phyloP scores from a whole-genome alignment of 2,113 vertebrate genomes.

The Argyrosomus japonicus region DNA sequence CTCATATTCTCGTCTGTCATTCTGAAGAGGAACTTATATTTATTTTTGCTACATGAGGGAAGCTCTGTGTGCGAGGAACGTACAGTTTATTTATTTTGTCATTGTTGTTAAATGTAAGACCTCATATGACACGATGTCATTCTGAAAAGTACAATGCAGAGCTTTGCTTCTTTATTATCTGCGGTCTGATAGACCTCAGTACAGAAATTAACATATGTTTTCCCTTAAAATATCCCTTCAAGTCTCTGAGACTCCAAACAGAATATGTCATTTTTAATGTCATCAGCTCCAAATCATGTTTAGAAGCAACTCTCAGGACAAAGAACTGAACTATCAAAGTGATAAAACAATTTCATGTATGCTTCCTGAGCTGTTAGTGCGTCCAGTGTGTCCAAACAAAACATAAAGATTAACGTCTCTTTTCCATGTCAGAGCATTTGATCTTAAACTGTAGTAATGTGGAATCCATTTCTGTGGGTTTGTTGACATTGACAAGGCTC shows the following conservation, averaged over 20 bases:
- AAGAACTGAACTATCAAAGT: too few relatives aligned
- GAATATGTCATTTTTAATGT: not conserved
- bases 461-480: not conserved
- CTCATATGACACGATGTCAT: not conserved
- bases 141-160: not conserved
- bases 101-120: not conserved
- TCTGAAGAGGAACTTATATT: constrained; percentile 17
- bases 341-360: not conserved
- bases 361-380: not conserved
- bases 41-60: not conserved
- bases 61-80: not conserved
- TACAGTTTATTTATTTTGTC: not conserved
- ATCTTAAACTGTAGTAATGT: not conserved
- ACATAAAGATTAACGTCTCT: not conserved
- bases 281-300: not conserved
- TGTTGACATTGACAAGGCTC: too few relatives aligned
- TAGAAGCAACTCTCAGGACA: not conserved
- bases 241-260: not conserved
- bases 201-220: not conserved
- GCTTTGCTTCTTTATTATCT: not conserved
- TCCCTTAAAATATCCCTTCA: not conserved
- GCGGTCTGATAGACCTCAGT: not conserved
- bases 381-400: not conserved
- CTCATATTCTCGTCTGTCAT: constrained; percentile 60
- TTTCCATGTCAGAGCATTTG: not conserved